Conservation (phyloP, 92 coral and sea anemone species). For the Umimayanthus chanpuru region DNA sequence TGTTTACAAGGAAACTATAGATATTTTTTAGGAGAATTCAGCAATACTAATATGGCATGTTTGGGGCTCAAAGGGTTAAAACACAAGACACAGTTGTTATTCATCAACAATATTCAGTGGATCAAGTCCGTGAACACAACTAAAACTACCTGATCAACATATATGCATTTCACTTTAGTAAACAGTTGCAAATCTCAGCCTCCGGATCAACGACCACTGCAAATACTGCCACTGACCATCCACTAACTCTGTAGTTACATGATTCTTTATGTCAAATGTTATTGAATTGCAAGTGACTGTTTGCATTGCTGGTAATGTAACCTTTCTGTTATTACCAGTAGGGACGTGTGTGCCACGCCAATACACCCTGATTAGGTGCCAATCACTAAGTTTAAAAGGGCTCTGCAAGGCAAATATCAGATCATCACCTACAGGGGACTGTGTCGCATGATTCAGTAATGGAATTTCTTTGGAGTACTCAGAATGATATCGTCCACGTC, state of each 20-base stretch:
- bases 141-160: no score
- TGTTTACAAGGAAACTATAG: no score
- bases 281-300: background rate
- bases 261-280: background rate
- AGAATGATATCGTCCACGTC: background rate
- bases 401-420: background rate
- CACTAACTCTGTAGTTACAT: background rate
- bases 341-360: slow-evolving; percentile 1
- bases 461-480: background rate
- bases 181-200: background rate
- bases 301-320: background rate
- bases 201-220: slow-evolving; percentile 1
- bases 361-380: background rate
- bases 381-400: background rate
- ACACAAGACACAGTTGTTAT: no score
- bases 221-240: background rate
- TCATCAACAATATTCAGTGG: no score
- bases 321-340: background rate
- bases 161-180: background rate
- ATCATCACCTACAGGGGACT: background rate
- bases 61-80: no score
- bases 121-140: no score
- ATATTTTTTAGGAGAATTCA: no score
- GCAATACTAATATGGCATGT: no score
- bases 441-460: background rate